A percentile compares a stretch with the other conserved stretches of the same genome.
Evolutionary conservation across 1,140 invertebrate species (phyloP).

Genomic region (Araneus ventricosus): DNA sequence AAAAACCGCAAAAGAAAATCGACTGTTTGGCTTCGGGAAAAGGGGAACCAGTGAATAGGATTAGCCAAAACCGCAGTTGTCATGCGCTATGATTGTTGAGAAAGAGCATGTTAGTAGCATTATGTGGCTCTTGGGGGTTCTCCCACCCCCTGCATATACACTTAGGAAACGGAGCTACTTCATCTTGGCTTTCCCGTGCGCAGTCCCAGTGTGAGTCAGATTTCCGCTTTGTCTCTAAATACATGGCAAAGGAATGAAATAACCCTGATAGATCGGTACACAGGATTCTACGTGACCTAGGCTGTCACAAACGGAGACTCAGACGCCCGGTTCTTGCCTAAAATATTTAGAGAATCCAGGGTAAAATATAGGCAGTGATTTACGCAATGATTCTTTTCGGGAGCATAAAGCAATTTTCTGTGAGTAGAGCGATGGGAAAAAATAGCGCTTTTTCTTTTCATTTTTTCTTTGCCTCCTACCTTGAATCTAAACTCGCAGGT

Average conservation of each 20-base stretch:
- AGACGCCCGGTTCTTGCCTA: slow-evolving; percentile 18
- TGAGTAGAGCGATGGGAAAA: not conserved
- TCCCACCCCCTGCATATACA: slow-evolving; percentile 32
- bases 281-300: slow-evolving; percentile 59
- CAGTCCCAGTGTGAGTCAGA: slow-evolving; percentile 47
- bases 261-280: slow-evolving; percentile 42
- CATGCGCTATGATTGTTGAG: slow-evolving; percentile 57
- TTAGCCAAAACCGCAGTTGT: slow-evolving; percentile 59
- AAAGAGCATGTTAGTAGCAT: slow-evolving; percentile 59
- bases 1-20: slow-evolving; percentile 28
- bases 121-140: slow-evolving; percentile 68
- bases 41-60: slow-evolving; percentile 43
- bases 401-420: slow-evolving; percentile 30
- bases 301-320: slow-evolving; percentile 54
- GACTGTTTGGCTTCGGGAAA: slow-evolving; percentile 20
- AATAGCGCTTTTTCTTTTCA: not conserved
- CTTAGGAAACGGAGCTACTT: slow-evolving; percentile 39
- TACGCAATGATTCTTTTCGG: slow-evolving; percentile 45
- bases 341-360: slow-evolving; percentile 54
- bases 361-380: slow-evolving; percentile 65
- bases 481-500: not conserved
- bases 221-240: slow-evolving; percentile 71
- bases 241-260: slow-evolving; percentile 60
- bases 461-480: not conserved
- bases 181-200: slow-evolving; percentile 24